phyloP scores from a whole-genome alignment of 2,888 invertebrate genomes.

The Gastracanthus pulcherrimus region DNA sequence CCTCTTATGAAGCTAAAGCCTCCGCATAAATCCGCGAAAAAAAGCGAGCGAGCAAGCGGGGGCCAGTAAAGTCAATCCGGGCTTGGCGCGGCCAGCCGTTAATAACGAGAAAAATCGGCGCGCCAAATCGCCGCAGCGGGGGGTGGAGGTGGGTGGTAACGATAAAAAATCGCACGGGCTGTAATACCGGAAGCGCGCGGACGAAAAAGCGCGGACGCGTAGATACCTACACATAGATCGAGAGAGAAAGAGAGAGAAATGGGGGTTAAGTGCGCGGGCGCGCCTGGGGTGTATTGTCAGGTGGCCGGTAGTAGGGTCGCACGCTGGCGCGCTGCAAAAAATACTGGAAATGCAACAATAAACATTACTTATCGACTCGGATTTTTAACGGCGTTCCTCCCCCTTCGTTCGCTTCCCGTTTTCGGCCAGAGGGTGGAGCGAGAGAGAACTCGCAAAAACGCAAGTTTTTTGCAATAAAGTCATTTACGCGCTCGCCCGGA shows the following conservation, averaged over 20 bases:
- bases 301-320: background rate
- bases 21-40: conserved; percentile 53
- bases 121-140: conserved; percentile 55
- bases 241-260: background rate
- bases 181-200: conserved; percentile 47
- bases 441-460: conserved; percentile 71
- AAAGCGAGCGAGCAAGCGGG: too few relatives aligned
- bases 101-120: conserved; percentile 71
- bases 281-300: conserved; percentile 36
- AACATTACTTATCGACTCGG: conserved; percentile 77
- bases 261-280: conserved; percentile 22
- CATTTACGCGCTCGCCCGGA: conserved; percentile 74
- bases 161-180: conserved; percentile 55
- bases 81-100: conserved; percentile 59
- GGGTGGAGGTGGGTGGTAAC: conserved; percentile 52
- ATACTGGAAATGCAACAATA: conserved; percentile 75
- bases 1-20: conserved; percentile 47
- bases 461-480: conserved; percentile 77
- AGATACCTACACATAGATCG: background rate
- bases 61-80: conserved; percentile 55
- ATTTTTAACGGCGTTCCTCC: conserved; percentile 71
- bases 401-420: conserved; percentile 17
- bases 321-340: conserved; percentile 39
- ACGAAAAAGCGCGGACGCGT: conserved; percentile 49
- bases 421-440: too few relatives aligned